Evolutionary conservation across 2,113 vertebrate genomes (phyloP), one percentile per base, ranked within the genome.

Genomic region (Psilopsiagon aymara): DNA sequence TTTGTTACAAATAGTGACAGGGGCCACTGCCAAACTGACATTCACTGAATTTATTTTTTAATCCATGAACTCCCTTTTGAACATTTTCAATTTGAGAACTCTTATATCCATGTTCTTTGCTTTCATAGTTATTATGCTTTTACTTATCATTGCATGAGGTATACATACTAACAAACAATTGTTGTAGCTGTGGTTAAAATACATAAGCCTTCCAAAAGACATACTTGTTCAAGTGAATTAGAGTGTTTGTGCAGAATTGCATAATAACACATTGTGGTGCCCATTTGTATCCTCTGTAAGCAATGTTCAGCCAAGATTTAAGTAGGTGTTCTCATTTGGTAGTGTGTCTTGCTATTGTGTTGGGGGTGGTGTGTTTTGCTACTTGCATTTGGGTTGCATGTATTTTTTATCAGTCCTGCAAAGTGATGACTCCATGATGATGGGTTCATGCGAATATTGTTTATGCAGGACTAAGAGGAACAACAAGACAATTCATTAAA

Each of bases 191-290:
- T 57, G 24, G 29, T 52, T 57, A 44, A 69, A 75, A 68, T 17
- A 6, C 6, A 19, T 5, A 67, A 68, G 16, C 24, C 57, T 88
- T 82, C 33, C 17, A 10, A 88, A 95, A 73, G 6, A 35, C 23
- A 49, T 46, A n/a, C 2, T 6, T 18, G 1, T 41, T 55, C 1
- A 1, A 59, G 44, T 16, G 17, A 53, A 19, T 0, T 74, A 31
- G 8, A 12, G 11, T 5, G 2, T 81, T 83, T 63, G 17, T 49
- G 29, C 27, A 82, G 67, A 90, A 64, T 15, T 39, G 21, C 17
- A 13, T 83, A 28, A 14, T 20, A 67, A 37, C 0, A 1, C 0
- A 0, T 53, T 51, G 10, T 78, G 33, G 9, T 1, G 4, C 7
- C 11, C 2, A 0, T 81, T 83, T 52, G 17, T 60, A 52, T 37